Evolutionary conservation across 23 tunicate species (phyloP).

Genomic region (Diplosoma virens): DNA sequence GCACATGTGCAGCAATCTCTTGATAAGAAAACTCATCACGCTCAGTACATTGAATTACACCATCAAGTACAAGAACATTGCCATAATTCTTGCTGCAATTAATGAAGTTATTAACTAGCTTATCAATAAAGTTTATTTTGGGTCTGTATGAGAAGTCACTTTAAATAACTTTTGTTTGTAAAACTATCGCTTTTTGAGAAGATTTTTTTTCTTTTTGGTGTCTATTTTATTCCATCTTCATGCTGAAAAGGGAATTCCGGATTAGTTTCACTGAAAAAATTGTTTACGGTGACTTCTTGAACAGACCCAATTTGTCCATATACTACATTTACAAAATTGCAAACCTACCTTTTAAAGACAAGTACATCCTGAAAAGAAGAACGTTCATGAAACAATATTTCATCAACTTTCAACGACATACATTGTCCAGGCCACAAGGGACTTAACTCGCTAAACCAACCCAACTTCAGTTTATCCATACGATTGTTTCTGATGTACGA

Average conservation of each 20-base stretch:
- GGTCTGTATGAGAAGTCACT: neutral
- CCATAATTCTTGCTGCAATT: constrained; percentile 69
- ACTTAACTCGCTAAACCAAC: constrained; percentile 90
- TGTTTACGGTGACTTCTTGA: too few species aligned
- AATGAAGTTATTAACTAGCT: neutral
- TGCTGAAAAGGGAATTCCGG: too few species aligned
- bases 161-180: neutral
- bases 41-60: constrained; percentile 96
- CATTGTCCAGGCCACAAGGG: constrained; percentile 94
- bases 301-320: too few species aligned
- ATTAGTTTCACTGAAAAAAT: too few species aligned
- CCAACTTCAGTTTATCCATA: constrained; percentile 61
- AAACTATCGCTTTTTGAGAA: neutral
- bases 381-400: constrained; percentile 85
- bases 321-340: too few species aligned
- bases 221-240: too few species aligned
- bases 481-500: too few species aligned
- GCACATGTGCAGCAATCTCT: constrained; percentile 79
- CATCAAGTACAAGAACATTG: constrained; percentile 88
- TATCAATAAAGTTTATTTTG: too few species aligned
- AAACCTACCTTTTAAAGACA: constrained; percentile 73
- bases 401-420: constrained; percentile 85
- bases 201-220: too few species aligned
- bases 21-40: constrained; percentile 95
- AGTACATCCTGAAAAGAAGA: constrained; percentile 81